A percentile compares a stretch with the other conserved stretches of the same genome.
These are phyloP conservation scores for Cisticola juncidis DNA, from an alignment of 2,113 vertebrate genomes.

Conservation along the genomic window DNA sequence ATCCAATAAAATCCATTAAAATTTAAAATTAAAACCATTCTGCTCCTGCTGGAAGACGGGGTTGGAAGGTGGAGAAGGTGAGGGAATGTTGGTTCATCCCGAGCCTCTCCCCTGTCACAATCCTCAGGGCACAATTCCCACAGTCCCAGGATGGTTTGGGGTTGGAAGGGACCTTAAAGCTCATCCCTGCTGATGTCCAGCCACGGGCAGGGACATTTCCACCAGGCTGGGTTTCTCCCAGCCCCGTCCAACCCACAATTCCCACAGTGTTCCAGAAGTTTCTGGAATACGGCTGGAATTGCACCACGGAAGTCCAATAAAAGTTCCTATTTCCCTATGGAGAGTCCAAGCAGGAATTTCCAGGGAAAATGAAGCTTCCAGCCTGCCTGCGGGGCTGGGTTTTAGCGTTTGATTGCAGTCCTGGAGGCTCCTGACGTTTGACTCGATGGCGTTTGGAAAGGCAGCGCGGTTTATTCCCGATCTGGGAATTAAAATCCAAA, in stretches of 20 bases:
- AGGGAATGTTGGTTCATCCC: not conserved
- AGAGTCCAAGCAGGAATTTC: not conserved
- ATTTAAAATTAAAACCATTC: accelerated
- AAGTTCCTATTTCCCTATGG: not conserved
- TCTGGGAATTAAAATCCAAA: not conserved
- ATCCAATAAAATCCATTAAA: not conserved
- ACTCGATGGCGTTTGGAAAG: not conserved
- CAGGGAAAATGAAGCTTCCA: not conserved
- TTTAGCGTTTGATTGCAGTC: not conserved
- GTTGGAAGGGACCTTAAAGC: not conserved
- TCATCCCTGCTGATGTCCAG: not conserved
- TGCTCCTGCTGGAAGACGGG: not conserved
- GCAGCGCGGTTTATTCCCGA: not conserved
- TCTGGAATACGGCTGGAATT: not conserved
- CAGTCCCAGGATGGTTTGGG: not conserved
- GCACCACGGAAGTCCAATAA: not conserved
- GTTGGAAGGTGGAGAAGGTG: not conserved
- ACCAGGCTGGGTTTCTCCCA: not conserved
- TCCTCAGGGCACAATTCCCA: not conserved
- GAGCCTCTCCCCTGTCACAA: accelerated
- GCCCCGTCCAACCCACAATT: not conserved
- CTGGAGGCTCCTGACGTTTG: not conserved
- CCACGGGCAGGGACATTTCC: not conserved
- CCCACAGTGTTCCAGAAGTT: accelerated
- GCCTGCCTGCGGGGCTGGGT: not conserved